These are phyloP conservation scores for Oligia latruncula DNA, from an alignment of 2,888 invertebrate genomes.

Conservation along the genomic window DNA sequence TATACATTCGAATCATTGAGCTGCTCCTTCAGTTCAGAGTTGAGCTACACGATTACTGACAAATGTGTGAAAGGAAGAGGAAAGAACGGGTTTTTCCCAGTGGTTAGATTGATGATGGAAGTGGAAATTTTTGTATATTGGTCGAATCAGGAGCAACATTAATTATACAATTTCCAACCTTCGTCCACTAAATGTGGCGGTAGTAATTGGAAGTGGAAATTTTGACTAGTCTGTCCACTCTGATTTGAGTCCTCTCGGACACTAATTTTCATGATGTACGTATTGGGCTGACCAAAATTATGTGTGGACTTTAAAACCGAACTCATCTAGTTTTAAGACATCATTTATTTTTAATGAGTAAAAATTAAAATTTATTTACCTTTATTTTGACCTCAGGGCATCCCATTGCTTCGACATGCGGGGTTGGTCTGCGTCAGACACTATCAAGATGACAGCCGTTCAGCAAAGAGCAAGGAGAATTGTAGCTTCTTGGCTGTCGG, in stretches of 20 bases:
- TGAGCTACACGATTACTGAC: background rate
- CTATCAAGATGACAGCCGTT: constrained; percentile 81
- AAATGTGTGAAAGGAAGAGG: too few relatives aligned
- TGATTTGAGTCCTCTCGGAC: background rate
- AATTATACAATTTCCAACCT: too few relatives aligned
- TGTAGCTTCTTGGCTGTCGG: constrained; percentile 81
- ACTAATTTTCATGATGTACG: background rate
- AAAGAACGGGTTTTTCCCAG: too few relatives aligned
- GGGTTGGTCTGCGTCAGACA: constrained; percentile 79
- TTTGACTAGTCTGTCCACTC: too few relatives aligned
- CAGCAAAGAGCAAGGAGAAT: constrained; percentile 80
- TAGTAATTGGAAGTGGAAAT: too few relatives aligned
- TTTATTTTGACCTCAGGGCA: constrained; percentile 75
- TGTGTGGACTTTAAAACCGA: background rate
- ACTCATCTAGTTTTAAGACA: background rate
- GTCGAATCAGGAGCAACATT: too few relatives aligned
- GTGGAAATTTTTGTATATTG: too few relatives aligned
- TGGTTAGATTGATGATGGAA: too few relatives aligned
- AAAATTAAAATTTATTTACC: background rate
- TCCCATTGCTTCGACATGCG: constrained; percentile 87
- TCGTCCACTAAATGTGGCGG: too few relatives aligned
- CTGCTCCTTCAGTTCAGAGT: background rate
- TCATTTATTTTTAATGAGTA: background rate
- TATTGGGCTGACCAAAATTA: background rate
- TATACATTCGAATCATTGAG: background rate